phyloP scores from a whole-genome alignment of 1,140 invertebrate genomes.

The Pomacea maculata region DNA sequence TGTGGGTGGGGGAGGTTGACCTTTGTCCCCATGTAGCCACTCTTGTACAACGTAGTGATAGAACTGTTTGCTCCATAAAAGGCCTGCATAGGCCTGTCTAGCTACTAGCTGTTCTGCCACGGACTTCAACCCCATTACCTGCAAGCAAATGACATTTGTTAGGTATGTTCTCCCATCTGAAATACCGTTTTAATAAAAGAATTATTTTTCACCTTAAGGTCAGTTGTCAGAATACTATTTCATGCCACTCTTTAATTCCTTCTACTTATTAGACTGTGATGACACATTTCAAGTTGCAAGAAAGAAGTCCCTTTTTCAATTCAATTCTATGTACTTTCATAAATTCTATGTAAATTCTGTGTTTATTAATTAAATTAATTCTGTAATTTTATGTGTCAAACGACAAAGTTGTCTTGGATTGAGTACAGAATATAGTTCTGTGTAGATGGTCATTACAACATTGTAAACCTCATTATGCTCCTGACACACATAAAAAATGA shows the following conservation, averaged over 20 bases:
- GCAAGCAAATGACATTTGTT: neutral
- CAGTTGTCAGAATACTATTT: too few relatives aligned
- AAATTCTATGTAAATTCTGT: neutral
- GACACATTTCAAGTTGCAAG: neutral
- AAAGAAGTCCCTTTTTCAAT: neutral
- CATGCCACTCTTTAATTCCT: too few relatives aligned
- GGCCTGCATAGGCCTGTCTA: constrained; percentile 64
- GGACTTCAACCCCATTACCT: constrained; percentile 48
- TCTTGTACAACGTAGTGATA: constrained; percentile 64
- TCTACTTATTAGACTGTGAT: neutral
- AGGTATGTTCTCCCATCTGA: too few relatives aligned
- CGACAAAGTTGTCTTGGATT: too few relatives aligned
- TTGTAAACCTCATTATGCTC: too few relatives aligned
- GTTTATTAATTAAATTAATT: neutral
- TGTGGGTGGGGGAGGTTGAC: constrained; percentile 44
- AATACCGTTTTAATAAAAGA: too few relatives aligned
- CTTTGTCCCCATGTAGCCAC: constrained; percentile 60
- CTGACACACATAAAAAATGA: too few relatives aligned
- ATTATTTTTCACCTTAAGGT: too few relatives aligned
- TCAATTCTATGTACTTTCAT: neutral
- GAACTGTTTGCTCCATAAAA: constrained; percentile 67
- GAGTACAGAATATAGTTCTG: too few relatives aligned
- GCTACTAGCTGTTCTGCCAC: constrained; percentile 49
- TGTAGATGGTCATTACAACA: too few relatives aligned
- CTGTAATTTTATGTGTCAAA: too few relatives aligned